These are phyloP conservation scores for Nematostella vectensis DNA, from an alignment of 92 coral and sea anemone species.

Conservation along the genomic window DNA sequence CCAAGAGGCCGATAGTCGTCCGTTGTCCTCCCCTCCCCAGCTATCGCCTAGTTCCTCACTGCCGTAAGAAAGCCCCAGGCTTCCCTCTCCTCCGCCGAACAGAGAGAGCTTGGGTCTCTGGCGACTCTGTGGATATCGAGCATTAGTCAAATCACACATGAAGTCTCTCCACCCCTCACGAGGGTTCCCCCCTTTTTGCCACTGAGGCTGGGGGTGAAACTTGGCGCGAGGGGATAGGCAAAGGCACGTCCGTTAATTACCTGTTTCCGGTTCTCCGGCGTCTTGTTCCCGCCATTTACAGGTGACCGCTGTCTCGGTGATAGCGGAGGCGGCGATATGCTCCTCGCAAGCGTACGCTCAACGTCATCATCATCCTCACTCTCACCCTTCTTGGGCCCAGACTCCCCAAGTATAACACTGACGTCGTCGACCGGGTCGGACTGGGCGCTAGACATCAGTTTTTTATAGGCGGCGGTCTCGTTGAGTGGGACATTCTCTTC, in stretches of 20 bases:
- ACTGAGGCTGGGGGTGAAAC: too few species aligned
- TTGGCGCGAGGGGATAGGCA: too few species aligned
- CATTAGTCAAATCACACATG: too few species aligned
- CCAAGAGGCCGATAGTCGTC: slow-evolving; percentile 48
- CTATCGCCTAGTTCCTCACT: slow-evolving; percentile 74
- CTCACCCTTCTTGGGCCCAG: slow-evolving; percentile 37
- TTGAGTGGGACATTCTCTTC: slow-evolving; percentile 81
- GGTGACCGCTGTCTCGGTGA: slow-evolving; percentile 65
- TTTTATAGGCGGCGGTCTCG: slow-evolving; percentile 83
- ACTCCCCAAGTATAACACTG: slow-evolving; percentile 37
- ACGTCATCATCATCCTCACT: slow-evolving; percentile 79
- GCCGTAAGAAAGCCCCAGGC: slow-evolving; percentile 38
- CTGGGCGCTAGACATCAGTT: slow-evolving; percentile 77
- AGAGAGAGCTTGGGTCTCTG: slow-evolving; percentile 77
- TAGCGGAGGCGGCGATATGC: slow-evolving; percentile 63
- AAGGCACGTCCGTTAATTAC: too few species aligned
- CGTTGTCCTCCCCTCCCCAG: slow-evolving; percentile 50
- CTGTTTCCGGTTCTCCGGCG: slow-evolving; percentile 43
- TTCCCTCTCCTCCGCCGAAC: slow-evolving; percentile 52
- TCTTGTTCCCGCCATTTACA: slow-evolving; percentile 19
- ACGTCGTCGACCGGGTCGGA: slow-evolving; percentile 61
- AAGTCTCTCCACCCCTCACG: too few species aligned
- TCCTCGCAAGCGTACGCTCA: slow-evolving; percentile 68
- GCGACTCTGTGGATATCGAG: too few species aligned
- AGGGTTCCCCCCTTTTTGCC: too few species aligned